A percentile compares a stretch with the other conserved stretches of the same genome.
These are phyloP conservation scores for Luehdorfia chinensis DNA, from an alignment of 1,140 invertebrate genomes.

Conservation along the genomic window DNA sequence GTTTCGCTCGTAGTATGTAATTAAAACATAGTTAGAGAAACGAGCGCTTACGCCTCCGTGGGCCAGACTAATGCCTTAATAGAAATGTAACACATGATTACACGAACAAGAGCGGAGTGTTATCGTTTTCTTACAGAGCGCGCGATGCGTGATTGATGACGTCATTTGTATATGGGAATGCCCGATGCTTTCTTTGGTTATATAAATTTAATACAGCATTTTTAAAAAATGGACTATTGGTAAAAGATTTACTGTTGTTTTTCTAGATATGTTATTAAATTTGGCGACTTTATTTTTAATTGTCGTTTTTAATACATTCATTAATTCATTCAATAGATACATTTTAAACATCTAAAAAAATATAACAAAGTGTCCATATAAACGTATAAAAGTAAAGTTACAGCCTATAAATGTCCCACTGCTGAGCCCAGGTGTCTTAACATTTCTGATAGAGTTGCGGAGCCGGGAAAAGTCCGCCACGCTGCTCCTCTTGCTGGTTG, in stretches of 20 bases:
- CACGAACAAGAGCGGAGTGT: slow-evolving; percentile 47
- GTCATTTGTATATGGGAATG: slow-evolving; percentile 27
- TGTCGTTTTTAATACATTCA: too few species aligned
- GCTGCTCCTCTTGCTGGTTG: too few species aligned
- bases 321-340: too few species aligned
- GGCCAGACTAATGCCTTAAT: slow-evolving; percentile 63
- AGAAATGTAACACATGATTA: slow-evolving; percentile 68
- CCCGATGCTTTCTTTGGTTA: not conserved
- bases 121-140: slow-evolving; percentile 45
- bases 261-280: too few species aligned
- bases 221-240: too few species aligned
- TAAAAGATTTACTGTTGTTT: too few species aligned
- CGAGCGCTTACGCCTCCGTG: slow-evolving; percentile 41
- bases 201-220: not conserved
- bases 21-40: slow-evolving; percentile 70
- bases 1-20: slow-evolving; percentile 54
- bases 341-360: not conserved
- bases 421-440: too few species aligned
- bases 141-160: slow-evolving; percentile 42
- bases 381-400: too few species aligned
- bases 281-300: too few species aligned
- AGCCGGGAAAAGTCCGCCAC: too few species aligned
- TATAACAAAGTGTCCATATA: not conserved
- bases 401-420: too few species aligned
- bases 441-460: too few species aligned